Evolutionary conservation across 2,113 vertebrate genomes (phyloP), one percentile per base, ranked within the genome.

Genomic region (Cepphus grylle): DNA sequence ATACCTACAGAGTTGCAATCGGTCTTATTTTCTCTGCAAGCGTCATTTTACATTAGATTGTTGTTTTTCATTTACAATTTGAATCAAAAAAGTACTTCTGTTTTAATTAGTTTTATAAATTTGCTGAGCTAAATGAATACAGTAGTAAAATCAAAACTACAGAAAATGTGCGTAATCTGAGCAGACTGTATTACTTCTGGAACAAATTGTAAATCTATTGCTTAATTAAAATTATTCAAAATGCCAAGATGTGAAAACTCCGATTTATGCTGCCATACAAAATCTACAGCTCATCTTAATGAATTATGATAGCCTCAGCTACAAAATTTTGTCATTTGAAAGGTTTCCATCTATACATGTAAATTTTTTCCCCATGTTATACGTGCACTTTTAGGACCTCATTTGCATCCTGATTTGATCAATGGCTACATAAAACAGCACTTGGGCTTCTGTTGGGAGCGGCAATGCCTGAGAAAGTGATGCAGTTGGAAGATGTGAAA

Each of bases 91-190:
- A 96, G 87, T 86, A 77, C 63, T 95, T 96, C 80, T 72, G 50
- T 59, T 97, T 95, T 95, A 96, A 97, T 97, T 95, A 95, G 91
- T 70, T 96, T 94, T 93, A 90, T 85, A 94, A 95, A 96, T 96
- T 94, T 95, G 95, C 95, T 95, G 78, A 95, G 94, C 91, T 93
- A 91, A 92, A 97, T 71, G 94, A 95, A 88, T 91, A 86, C 42
- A 62, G 91, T 47, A 88, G 72, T 93, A 91, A 96, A 97, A 93
- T 71, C 71, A 90, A 80, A 89, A 93, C 79, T 91, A 78, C 49
- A 91, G 94, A 91, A 93, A 95, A 91, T 63, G 74, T 73, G 87
- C 20, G 14, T 80, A 90, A 94, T 88, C 94, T 90, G 78, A 91
- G 91, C 91, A 85, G 92, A 87, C 82, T 55, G 70, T 34, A 11